phyloP scores from a whole-genome alignment of 2,888 invertebrate species.

The Morpho helenor region DNA sequence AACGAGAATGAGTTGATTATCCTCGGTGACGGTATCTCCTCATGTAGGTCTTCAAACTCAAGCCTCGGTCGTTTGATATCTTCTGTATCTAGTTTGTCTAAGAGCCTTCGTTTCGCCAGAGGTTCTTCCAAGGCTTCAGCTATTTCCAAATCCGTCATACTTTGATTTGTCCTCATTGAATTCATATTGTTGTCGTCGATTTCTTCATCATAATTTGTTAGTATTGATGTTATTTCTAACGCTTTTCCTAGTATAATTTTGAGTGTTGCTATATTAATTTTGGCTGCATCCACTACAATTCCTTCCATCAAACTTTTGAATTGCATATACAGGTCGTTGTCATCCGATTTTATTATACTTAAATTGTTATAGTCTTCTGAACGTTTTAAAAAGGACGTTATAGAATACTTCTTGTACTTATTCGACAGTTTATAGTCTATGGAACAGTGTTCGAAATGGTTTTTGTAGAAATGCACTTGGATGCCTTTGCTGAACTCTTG shows the following conservation, averaged over 20 bases:
- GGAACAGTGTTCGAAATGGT: conserved; percentile 42
- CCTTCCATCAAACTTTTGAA: conserved; percentile 46
- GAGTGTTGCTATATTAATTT: conserved; percentile 36
- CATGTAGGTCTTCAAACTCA: not conserved
- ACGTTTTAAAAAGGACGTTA: conserved; percentile 35
- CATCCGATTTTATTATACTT: conserved; percentile 10
- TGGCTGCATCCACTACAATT: conserved; percentile 40
- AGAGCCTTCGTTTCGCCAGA: conserved; percentile 9
- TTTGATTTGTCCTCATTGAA: conserved; percentile 17
- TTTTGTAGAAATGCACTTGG: conserved; percentile 47
- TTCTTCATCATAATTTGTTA: conserved; percentile 39
- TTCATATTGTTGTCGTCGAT: conserved; percentile 14
- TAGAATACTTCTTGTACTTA: conserved; percentile 38
- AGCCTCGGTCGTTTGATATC: conserved; percentile 1
- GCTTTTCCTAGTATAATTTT: conserved; percentile 45
- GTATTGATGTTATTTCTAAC: conserved; percentile 43
- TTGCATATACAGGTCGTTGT: conserved; percentile 39
- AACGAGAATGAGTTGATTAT: conserved; percentile 30
- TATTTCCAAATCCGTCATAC: conserved; percentile 40
- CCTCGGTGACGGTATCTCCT: conserved; percentile 22
- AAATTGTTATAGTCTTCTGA: conserved; percentile 24
- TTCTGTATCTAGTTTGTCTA: no score
- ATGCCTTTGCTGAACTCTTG: conserved; percentile 45
- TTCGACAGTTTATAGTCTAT: conserved; percentile 31
- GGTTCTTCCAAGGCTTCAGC: conserved; percentile 31